Percentiles rank a stretch among this genome's conserved stretches.
These are phyloP conservation scores for Yponomeuta plumbellus DNA, from an alignment of 2,888 invertebrate genomes.

Conservation along the genomic window DNA sequence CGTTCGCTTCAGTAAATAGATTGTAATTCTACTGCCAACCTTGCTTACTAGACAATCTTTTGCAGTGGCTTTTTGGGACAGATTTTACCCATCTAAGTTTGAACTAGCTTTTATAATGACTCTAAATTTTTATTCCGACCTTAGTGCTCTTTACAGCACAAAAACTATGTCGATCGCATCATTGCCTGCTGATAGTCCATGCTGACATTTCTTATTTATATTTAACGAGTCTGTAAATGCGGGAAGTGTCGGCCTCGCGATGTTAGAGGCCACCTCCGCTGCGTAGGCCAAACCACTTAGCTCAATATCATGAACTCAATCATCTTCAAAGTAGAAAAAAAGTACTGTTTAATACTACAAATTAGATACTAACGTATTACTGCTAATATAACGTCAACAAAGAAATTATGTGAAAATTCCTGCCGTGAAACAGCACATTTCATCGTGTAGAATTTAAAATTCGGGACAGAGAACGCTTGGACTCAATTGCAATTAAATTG, in stretches of 20 bases:
- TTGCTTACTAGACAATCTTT: neutral
- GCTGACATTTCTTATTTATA: constrained; percentile 8
- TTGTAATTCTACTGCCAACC: neutral
- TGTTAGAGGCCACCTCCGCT: constrained; percentile 41
- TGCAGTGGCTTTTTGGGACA: neutral
- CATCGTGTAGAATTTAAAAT: neutral
- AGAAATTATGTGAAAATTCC: constrained; percentile 1
- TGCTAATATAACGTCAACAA: neutral
- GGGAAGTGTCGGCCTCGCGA: constrained; percentile 59
- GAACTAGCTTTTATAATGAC: no score
- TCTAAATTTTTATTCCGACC: no score
- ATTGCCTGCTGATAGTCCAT: neutral
- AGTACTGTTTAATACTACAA: constrained; percentile 26
- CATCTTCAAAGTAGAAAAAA: constrained; percentile 30
- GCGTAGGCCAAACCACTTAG: constrained; percentile 35
- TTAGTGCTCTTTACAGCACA: no score
- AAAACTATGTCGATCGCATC: neutral
- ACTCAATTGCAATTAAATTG: neutral
- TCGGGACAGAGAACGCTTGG: neutral
- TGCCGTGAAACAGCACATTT: neutral
- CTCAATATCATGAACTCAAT: constrained; percentile 40
- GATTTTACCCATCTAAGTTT: neutral
- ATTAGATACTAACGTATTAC: neutral
- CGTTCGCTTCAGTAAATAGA: no score
- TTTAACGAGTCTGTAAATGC: constrained; percentile 21